These are phyloP conservation scores for Erpetoichthys calabaricus DNA, from an alignment of 2,797 vertebrate genomes.

Conservation along the genomic window DNA sequence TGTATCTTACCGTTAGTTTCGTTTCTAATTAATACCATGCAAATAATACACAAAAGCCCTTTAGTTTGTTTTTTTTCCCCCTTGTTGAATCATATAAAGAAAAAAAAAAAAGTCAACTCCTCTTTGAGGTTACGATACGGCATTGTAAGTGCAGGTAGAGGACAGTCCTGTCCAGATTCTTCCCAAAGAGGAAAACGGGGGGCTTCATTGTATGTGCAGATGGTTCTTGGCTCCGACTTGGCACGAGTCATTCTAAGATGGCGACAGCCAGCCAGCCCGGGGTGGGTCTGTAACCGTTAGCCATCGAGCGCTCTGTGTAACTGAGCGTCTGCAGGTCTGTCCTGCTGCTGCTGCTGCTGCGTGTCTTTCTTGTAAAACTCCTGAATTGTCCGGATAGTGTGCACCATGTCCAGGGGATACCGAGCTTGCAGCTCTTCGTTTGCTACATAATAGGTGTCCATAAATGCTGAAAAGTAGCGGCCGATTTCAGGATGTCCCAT, in stretches of 20 bases:
- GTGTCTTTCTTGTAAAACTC: constrained; percentile 60
- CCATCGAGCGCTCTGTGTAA: constrained; percentile 22
- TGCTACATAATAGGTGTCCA: constrained; percentile 64
- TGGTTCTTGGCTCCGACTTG: constrained; percentile 14
- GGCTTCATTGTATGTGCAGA: no score
- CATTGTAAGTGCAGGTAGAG: no score
- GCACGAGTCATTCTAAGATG: no score
- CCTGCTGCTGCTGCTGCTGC: constrained; percentile 21
- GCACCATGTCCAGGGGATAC: constrained; percentile 72
- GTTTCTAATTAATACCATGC: no score
- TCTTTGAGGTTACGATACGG: no score
- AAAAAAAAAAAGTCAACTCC: no score
- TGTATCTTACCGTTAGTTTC: no score
- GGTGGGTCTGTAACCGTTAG: constrained; percentile 23
- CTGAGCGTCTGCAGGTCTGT: constrained; percentile 28
- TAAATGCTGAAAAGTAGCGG: constrained; percentile 85
- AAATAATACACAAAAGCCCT: no score
- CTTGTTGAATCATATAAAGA: no score
- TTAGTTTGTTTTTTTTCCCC: no score
- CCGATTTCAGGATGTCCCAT: constrained; percentile 85
- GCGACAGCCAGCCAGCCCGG: neutral
- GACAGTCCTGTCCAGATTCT: no score
- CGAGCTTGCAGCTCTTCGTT: constrained; percentile 76
- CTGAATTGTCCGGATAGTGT: constrained; percentile 54
- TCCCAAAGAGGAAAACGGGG: no score